Evolutionary conservation across 2,113 vertebrate genomes (phyloP), one percentile per base, ranked within the genome.

Genomic region (Epinephelus fuscoguttatus): DNA sequence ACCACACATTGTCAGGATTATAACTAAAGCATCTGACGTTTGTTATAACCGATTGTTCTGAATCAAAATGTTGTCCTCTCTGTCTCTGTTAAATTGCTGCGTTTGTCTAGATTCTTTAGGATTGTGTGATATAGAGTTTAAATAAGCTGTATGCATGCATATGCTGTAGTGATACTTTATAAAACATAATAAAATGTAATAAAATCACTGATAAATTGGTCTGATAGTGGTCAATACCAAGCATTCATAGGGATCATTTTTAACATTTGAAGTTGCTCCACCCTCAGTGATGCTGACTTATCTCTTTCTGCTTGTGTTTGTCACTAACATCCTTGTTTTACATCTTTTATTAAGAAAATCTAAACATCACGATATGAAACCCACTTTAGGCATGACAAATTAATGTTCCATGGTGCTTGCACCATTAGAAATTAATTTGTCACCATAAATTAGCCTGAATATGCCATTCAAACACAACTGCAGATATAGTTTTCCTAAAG

Each of bases 111-210:
- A 47, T n/a, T 52, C 4, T 71, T 33, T 42, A 50, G 1, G 14
- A 61, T 9, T 25, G 42, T 6, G 15, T 62, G 14, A 63, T 59
- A 2, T 18, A 49, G 56, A 56, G 52, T 53, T 17, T 19, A 13
- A 71, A 55, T 8, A 18, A 18, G 52, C 45, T 69, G 21, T 50
- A 42, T 57, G 60, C n/a, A 27, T 56, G 69, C 10, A 60, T 50
- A 23, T 52, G 11, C n/a, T 55, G 23, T 18, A 25, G 18, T 50
- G 19, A 57, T 42, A 56, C 49, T 62, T 25, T 77, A 40, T 49
- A 73, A 62, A 70, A 76, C 49, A 21, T n/a, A 42, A 60, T 15
- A 62, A 10, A 53, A 70, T 67, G 13, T 15, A 77, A 67, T 60
- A 50, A 80, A 23, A 27, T 11, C 2, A 59, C 1, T 17, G 3